Percentiles rank a stretch among this genome's conserved stretches.
These are phyloP conservation scores for Cebus imitator DNA, from an alignment of 2,113 vertebrate genomes.

Conservation along the genomic window DNA sequence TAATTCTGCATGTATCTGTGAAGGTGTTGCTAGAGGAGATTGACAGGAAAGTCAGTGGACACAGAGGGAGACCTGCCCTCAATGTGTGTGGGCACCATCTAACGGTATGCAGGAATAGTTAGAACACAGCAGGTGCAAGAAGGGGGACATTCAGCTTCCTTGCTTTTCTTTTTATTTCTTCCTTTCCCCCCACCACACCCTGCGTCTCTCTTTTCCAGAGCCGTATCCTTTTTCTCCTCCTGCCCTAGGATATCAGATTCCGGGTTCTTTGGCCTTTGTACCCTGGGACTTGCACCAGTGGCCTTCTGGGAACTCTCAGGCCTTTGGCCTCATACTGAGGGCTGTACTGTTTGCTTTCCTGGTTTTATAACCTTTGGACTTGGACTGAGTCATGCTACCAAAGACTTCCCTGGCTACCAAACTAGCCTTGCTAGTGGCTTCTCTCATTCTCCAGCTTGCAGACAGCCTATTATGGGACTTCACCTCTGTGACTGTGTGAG, in stretches of 20 bases:
- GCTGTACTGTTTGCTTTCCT: not conserved
- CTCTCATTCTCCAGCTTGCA: not conserved
- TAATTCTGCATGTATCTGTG: not conserved
- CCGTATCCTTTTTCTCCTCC: not conserved
- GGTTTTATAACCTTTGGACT: not conserved
- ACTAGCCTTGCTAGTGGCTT: not conserved
- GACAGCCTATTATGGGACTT: not conserved
- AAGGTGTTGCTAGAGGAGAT: not conserved
- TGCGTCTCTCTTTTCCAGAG: not conserved
- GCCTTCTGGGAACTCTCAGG: not conserved
- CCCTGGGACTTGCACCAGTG: not conserved
- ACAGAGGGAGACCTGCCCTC: not conserved
- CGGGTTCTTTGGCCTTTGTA: not conserved
- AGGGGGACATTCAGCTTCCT: not conserved
- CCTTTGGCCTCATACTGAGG: not conserved
- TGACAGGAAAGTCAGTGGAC: not conserved
- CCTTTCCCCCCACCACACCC: no score
- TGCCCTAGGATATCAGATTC: not conserved
- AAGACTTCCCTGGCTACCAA: not conserved
- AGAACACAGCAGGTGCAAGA: not conserved
- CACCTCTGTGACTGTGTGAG: not conserved
- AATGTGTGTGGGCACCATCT: not conserved
- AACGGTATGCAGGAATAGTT: not conserved
- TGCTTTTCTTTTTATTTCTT: not conserved
- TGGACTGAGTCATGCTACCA: not conserved